Evolutionary conservation across 2,113 vertebrate species (phyloP), one percentile per base, ranked within the genome.

Genomic region (Ariopsis seemanni): DNA sequence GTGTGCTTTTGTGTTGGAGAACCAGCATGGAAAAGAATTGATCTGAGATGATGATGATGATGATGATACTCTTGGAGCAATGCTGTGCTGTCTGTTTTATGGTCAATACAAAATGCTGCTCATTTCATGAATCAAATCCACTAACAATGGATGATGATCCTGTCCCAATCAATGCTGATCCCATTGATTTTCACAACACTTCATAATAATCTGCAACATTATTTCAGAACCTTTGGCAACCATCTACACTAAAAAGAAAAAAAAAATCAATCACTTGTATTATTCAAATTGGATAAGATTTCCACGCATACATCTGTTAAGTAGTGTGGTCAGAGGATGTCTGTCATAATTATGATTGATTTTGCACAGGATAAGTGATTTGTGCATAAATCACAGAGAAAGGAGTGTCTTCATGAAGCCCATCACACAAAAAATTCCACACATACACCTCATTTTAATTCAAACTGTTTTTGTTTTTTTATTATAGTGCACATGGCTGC

Each of bases 21-120:
- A n/a, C 4, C 62, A 55, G 25, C 18, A 10, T 78, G 48, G 5
- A 79, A 74, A 52, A 63, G 11, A n/a, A 81, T n/a, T 71, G 30
- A 62, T 85, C 34, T 75, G 55, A 85, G n/a, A 27, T 75, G 52
- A 85, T 22, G n/a, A 48, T 63, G n/a, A 20, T 75, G 52, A n/a
- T n/a, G n/a, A n/a, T n/a, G n/a, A 85, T 22, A 17, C n/a, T 63
- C 42, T 48, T 42, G 34, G 17, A 25, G 67, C 17, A 15, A n/a
- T 74, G 50, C 30, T 34, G 74, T 34, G 30, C 7, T 14, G 71
- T 5, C 18, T 74, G 18, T 20, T n/a, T 57, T 57, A 55, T 55
- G 18, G 48, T 42, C 63, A 57, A 55, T 34, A 25, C 4, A 79
- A 50, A 53, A 67, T 53, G 58, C 48, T 50, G 55, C 67, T 34